Conservation (phyloP, 2,797 vertebrate genomes). For the Macrochelys suwanniensis region DNA sequence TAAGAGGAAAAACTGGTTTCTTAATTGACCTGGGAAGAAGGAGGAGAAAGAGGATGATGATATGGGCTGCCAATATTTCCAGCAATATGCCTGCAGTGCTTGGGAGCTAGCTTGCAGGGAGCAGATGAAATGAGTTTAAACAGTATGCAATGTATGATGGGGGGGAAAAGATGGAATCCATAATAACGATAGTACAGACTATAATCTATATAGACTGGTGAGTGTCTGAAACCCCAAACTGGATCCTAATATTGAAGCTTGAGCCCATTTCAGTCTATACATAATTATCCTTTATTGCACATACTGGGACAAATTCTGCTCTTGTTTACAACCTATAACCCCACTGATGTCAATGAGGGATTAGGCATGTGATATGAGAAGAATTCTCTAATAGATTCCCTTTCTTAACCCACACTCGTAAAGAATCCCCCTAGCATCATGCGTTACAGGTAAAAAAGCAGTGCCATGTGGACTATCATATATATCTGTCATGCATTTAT, state of each 20-base stretch:
- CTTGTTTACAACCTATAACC: conserved; percentile 42
- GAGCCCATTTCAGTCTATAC: neutral
- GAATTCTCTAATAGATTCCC: neutral
- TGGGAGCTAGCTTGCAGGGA: conserved; percentile 53
- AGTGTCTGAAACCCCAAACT: conserved; percentile 61
- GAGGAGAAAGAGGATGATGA: conserved; percentile 55
- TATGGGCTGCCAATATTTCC: conserved; percentile 62
- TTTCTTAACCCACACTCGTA: neutral
- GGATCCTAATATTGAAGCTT: conserved; percentile 6
- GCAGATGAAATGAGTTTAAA: neutral
- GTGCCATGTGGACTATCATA: neutral
- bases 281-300: conserved; percentile 22
- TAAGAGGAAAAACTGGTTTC: conserved; percentile 79
- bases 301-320: conserved; percentile 47
- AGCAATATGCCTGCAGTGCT: conserved; percentile 30
- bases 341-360: neutral
- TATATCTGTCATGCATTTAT: neutral
- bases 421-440: neutral
- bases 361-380: neutral
- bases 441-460: neutral
- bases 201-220: conserved; percentile 17
- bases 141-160: conserved; percentile 12
- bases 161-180: neutral
- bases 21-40: conserved; percentile 71
- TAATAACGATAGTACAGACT: neutral